These are phyloP conservation scores for Aleadryas rufinucha DNA, from an alignment of 2,113 vertebrate species.

Conservation along the genomic window DNA sequence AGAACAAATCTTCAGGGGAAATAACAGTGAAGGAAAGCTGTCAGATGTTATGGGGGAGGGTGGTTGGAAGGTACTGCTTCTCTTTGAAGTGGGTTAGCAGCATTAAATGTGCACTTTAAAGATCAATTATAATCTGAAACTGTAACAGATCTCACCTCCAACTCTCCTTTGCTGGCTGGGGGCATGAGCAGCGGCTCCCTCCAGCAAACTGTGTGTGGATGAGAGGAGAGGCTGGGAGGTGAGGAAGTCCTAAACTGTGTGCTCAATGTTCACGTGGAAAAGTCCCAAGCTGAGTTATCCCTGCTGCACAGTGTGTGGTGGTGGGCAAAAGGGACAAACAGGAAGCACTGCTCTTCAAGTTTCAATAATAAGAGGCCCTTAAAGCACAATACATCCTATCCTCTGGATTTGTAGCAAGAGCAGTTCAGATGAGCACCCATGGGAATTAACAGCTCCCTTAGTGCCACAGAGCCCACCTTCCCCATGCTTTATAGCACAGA, in stretches of 20 bases:
- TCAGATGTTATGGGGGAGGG: not conserved
- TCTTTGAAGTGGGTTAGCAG: not conserved
- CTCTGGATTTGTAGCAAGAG: not conserved
- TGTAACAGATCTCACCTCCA: not conserved
- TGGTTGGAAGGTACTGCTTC: not conserved
- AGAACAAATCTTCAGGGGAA: not conserved
- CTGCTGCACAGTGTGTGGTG: not conserved
- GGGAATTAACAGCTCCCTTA: not conserved
- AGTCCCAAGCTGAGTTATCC: not conserved
- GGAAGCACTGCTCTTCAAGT: not conserved
- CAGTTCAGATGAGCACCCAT: not conserved
- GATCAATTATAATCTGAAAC: not conserved
- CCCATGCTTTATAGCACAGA: not conserved
- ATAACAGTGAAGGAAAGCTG: not conserved
- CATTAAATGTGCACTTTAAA: not conserved
- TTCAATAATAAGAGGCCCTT: not conserved
- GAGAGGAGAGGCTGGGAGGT: not conserved
- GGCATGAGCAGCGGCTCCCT: not conserved
- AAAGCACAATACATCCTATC: not conserved
- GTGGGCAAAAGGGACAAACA: not conserved
- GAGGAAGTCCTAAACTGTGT: not conserved
- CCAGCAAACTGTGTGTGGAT: not conserved
- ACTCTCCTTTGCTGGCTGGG: not conserved
- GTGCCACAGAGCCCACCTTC: not conserved
- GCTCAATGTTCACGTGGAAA: fast-evolving